Conservation (phyloP, 1,140 invertebrate species). For the Heliothis virescens region DNA sequence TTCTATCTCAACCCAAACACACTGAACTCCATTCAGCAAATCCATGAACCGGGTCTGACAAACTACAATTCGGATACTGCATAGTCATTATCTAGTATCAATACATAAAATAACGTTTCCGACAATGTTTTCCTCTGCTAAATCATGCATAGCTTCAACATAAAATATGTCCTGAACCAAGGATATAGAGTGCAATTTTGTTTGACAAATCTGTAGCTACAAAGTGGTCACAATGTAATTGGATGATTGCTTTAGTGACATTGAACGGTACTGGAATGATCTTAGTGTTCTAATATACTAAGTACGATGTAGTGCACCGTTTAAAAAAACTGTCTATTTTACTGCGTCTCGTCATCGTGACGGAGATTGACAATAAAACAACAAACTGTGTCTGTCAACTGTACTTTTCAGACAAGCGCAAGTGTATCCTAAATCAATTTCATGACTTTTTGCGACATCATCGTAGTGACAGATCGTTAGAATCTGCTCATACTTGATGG, state of each 20-base stretch:
- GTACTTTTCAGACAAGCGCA: no score
- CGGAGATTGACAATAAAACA: no score
- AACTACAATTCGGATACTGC: conserved; percentile 17
- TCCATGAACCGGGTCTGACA: neutral
- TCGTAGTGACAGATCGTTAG: no score
- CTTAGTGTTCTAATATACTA: conserved; percentile 23
- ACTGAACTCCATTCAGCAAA: neutral
- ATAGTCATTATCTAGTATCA: conserved; percentile 21
- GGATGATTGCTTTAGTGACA: conserved; percentile 63
- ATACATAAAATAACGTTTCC: conserved; percentile 21
- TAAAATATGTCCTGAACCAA: neutral
- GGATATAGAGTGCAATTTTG: conserved; percentile 13
- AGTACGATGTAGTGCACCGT: neutral
- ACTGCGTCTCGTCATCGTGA: neutral
- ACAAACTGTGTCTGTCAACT: no score
- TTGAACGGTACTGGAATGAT: conserved; percentile 58
- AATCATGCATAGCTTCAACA: neutral
- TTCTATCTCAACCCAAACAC: no score
- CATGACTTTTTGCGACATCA: no score
- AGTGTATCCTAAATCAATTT: no score
- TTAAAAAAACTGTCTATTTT: neutral
- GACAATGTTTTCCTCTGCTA: conserved; percentile 11
- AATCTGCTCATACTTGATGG: no score
- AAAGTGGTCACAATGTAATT: conserved; percentile 58
- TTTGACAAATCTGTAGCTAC: neutral